A percentile compares a stretch with the other conserved stretches of the same genome.
Evolutionary conservation across 1,140 invertebrate species (phyloP).

Genomic region (Camponotus pennsylvanicus): DNA sequence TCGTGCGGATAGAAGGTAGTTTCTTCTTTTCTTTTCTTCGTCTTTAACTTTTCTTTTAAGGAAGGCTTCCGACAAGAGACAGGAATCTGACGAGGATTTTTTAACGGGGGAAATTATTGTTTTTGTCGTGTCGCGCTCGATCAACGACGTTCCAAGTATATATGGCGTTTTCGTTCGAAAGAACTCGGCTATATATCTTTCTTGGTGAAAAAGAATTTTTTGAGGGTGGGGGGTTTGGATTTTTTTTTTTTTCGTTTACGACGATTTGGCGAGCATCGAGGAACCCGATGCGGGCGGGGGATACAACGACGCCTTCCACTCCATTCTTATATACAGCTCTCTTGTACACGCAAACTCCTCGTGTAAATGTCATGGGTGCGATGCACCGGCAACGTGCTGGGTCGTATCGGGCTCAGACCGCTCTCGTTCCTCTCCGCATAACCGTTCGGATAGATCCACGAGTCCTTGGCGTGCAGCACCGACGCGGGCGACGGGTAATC

Average conservation of each 20-base stretch:
- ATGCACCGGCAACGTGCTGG: conserved; percentile 80
- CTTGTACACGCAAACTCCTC: conserved; percentile 81
- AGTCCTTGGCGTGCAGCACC: conserved; percentile 62
- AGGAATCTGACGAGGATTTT: not conserved
- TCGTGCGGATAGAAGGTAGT: conserved; percentile 11
- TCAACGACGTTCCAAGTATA: not conserved
- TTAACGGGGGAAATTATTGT: conserved; percentile 73
- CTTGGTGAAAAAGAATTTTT: too few relatives aligned
- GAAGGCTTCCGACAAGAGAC: conserved; percentile 47
- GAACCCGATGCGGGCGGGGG: not conserved
- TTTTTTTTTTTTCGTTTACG: too few relatives aligned
- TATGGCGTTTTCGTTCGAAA: conserved; percentile 38
- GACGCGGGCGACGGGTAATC: conserved; percentile 69
- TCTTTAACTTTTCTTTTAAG: conserved; percentile 2
- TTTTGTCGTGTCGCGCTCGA: conserved; percentile 72
- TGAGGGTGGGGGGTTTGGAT: too few relatives aligned
- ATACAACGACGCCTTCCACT: not conserved
- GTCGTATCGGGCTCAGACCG: conserved; percentile 73
- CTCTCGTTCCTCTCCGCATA: conserved; percentile 69
- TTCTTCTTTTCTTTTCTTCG: not conserved
- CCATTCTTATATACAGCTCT: conserved; percentile 81
- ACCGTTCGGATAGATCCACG: conserved; percentile 77
- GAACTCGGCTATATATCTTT: conserved; percentile 46
- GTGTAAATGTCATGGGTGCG: conserved; percentile 81
- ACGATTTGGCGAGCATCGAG: conserved; percentile 58